Conservation (phyloP, 2,113 vertebrate species). For the Emydura subglobosa region DNA sequence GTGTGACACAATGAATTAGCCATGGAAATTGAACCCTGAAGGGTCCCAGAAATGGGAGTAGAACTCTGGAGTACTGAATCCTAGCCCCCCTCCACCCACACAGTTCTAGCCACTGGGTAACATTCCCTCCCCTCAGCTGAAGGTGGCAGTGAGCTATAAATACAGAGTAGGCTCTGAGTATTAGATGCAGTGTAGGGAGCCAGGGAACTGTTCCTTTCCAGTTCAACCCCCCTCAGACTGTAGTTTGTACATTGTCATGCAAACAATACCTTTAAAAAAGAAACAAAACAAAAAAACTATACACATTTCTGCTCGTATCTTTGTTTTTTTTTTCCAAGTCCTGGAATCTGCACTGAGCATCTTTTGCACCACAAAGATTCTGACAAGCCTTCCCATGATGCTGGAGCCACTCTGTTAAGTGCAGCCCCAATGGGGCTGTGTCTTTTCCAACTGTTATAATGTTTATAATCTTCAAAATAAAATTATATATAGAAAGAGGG, state of each 20-base stretch:
- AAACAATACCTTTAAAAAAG: neutral
- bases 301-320: neutral
- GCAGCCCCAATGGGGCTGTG: neutral
- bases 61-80: neutral
- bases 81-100: neutral
- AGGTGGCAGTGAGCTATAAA: neutral
- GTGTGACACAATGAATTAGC: fast-evolving
- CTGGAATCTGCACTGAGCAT: neutral
- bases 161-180: neutral
- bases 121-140: neutral
- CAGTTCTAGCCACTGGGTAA: neutral
- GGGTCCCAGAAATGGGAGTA: neutral
- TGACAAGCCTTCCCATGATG: neutral
- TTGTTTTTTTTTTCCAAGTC: neutral
- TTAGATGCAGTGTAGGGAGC: neutral
- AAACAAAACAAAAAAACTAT: neutral
- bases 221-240: neutral
- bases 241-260: neutral
- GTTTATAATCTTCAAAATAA: constrained; percentile 28
- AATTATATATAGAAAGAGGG: neutral
- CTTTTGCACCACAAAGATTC: constrained; percentile 37
- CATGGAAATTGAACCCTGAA: neutral
- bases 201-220: neutral
- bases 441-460: constrained; percentile 45
- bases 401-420: neutral